Evolutionary conservation across 2,797 vertebrate genomes (phyloP).

Genomic region (Enteromius viviparus): DNA sequence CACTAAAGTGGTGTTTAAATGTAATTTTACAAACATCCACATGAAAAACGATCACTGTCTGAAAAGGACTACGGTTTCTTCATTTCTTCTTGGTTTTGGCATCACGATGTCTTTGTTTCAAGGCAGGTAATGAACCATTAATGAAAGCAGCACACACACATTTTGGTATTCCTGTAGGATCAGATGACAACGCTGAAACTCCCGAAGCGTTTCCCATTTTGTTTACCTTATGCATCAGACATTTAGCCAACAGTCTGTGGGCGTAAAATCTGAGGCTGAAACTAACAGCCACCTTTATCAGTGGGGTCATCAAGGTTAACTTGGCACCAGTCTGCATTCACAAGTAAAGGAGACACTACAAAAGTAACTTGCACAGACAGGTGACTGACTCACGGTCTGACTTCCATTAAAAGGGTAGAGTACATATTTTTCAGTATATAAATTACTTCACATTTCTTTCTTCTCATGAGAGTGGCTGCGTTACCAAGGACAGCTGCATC

Average conservation of each 20-base stretch:
- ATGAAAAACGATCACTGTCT: background rate
- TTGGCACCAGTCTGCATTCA: background rate
- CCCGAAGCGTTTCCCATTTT: background rate
- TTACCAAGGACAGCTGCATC: slow-evolving; percentile 54
- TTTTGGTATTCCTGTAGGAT: background rate
- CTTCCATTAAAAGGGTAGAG: background rate
- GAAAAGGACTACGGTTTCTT: background rate
- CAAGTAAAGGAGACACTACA: background rate
- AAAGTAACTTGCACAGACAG: slow-evolving; percentile 2
- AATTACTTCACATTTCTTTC: background rate
- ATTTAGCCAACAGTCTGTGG: background rate
- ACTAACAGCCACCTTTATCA: background rate
- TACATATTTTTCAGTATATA: background rate
- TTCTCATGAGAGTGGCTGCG: slow-evolving; percentile 36
- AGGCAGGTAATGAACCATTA: background rate
- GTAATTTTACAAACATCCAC: background rate
- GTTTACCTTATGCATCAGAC: background rate
- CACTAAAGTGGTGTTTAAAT: background rate
- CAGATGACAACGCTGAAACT: background rate
- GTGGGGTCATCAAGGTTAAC: background rate
- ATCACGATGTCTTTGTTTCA: background rate
- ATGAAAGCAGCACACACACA: background rate
- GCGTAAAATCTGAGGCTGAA: background rate
- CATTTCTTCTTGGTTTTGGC: background rate
- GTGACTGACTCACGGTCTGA: slow-evolving; percentile 24